These are phyloP conservation scores for Liasis olivaceus DNA, from an alignment of 2,797 vertebrate genomes.

Conservation along the genomic window DNA sequence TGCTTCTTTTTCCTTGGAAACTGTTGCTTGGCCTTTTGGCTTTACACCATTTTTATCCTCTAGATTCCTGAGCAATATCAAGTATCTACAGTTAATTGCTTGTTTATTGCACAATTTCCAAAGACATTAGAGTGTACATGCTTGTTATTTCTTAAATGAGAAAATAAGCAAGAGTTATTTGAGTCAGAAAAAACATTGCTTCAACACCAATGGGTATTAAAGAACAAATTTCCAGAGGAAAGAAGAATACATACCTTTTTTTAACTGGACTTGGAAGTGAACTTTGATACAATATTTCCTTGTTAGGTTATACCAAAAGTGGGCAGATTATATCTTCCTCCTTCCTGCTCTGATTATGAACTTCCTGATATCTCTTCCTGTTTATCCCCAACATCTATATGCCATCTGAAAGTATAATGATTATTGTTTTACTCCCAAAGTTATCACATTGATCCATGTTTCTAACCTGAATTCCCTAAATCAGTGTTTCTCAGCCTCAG, in stretches of 20 bases:
- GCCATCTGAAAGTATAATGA: not conserved
- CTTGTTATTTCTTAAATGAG: not conserved
- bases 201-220: not conserved
- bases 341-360: not conserved
- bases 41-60: not conserved
- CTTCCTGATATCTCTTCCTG: not conserved
- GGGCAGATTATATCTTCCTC: not conserved
- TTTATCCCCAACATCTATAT: not conserved
- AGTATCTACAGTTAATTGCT: not conserved
- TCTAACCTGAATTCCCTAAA: not conserved
- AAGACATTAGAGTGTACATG: not conserved
- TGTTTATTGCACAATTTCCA: not conserved
- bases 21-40: not conserved
- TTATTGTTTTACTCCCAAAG: not conserved
- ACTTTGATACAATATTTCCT: not conserved
- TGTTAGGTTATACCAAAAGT: not conserved
- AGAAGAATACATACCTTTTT: not conserved
- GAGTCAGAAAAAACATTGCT: not conserved
- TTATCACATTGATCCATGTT: not conserved
- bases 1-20: constrained; percentile 1
- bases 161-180: not conserved
- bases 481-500: not conserved
- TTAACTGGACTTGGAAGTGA: not conserved
- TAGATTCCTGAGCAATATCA: not conserved
- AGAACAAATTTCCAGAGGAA: not conserved